These are phyloP conservation scores for Oryzias melastigma DNA, from an alignment of 2,113 vertebrate genomes.

Conservation along the genomic window DNA sequence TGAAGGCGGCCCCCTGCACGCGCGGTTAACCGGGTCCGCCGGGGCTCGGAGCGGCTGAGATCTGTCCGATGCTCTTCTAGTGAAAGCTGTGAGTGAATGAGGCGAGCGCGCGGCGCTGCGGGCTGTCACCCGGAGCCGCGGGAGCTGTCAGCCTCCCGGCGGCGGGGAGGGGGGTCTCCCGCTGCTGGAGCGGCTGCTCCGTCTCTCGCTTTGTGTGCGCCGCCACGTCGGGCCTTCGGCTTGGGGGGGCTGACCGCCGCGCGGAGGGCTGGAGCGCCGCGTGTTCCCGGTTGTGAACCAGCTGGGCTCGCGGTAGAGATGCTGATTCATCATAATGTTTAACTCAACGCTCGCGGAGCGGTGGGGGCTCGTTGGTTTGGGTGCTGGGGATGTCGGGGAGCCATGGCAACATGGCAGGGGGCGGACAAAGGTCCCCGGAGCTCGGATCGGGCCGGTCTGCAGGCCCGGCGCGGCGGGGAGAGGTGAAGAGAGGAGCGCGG, in stretches of 20 bases:
- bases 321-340: slow-evolving; percentile 77
- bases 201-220: slow-evolving; percentile 66
- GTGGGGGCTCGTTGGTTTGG: slow-evolving; percentile 30
- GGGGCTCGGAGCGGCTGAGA: not conserved
- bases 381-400: slow-evolving; percentile 63
- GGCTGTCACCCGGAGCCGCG: slow-evolving; percentile 16
- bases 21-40: not conserved
- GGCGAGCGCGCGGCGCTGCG: not conserved
- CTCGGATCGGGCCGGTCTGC: slow-evolving; percentile 15
- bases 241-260: not conserved
- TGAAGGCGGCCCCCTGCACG: not conserved
- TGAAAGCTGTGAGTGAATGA: slow-evolving; percentile 3
- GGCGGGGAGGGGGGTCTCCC: not conserved
- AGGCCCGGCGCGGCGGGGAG: not conserved
- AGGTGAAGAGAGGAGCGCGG: not conserved
- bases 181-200: slow-evolving; percentile 28
- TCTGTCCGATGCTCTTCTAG: not conserved
- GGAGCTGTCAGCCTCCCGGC: slow-evolving; percentile 26
- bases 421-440: slow-evolving; percentile 70
- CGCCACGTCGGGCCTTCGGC: slow-evolving; percentile 25
- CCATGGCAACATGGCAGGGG: slow-evolving; percentile 74
- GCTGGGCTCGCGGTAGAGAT: slow-evolving; percentile 46
- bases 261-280: slow-evolving; percentile 3
- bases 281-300: slow-evolving; percentile 10
- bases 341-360: slow-evolving; percentile 59